These are phyloP conservation scores for Cassiopea andromeda DNA, from an alignment of 30 jellyfish, hydroid and myxozoan genomes.

Conservation along the genomic window DNA sequence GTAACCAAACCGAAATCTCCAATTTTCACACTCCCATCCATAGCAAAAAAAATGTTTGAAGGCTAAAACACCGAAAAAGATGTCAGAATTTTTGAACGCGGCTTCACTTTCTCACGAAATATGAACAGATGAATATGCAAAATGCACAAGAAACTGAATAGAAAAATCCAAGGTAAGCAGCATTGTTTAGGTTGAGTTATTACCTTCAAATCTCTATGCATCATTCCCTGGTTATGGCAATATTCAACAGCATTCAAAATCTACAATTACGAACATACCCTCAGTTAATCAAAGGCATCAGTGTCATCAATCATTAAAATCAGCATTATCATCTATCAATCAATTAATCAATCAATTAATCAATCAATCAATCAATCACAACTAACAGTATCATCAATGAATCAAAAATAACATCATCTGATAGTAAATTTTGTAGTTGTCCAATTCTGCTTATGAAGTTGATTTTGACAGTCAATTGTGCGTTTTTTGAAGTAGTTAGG, in stretches of 20 bases:
- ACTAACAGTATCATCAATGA: too few relatives aligned
- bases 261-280: slow-evolving; percentile 22
- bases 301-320: too few relatives aligned
- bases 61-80: slow-evolving; percentile 72
- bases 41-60: slow-evolving; percentile 91
- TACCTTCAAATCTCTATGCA: slow-evolving; percentile 99
- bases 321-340: too few relatives aligned
- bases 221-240: slow-evolving; percentile 94
- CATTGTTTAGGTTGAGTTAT: not conserved
- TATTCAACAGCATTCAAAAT: slow-evolving; percentile 94
- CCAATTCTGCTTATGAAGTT: too few relatives aligned
- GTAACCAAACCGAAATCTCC: slow-evolving; percentile 99
- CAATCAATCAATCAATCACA: too few relatives aligned
- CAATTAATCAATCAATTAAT: too few relatives aligned
- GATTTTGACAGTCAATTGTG: too few relatives aligned
- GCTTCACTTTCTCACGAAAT: not conserved
- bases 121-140: not conserved
- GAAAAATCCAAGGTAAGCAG: too few relatives aligned
- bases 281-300: not conserved
- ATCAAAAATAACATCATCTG: too few relatives aligned
- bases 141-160: not conserved
- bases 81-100: not conserved
- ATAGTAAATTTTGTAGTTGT: too few relatives aligned
- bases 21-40: slow-evolving; percentile 91
- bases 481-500: too few relatives aligned